Conservation (phyloP, 2,113 vertebrate species). For the Epinephelus fuscoguttatus region DNA sequence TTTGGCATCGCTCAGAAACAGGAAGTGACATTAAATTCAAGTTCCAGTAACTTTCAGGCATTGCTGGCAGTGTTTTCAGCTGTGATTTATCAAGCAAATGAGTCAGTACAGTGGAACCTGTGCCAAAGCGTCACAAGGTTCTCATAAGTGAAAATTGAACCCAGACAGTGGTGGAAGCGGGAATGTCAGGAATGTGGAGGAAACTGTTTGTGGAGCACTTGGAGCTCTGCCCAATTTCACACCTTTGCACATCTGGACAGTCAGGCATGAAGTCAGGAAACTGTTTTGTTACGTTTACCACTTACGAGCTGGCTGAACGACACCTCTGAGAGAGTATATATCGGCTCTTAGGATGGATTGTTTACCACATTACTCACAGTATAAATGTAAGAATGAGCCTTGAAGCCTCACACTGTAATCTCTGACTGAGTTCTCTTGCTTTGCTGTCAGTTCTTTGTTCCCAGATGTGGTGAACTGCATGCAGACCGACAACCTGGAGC, state of each 20-base stretch:
- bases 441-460: constrained; percentile 90
- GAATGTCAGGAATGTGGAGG: neutral
- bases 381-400: neutral
- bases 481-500: constrained; percentile 98
- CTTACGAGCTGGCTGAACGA: neutral
- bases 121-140: neutral
- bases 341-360: neutral
- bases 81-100: neutral
- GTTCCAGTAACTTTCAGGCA: neutral
- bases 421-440: constrained; percentile 10
- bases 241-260: neutral
- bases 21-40: neutral
- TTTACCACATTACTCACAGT: neutral
- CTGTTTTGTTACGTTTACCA: neutral
- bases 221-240: neutral
- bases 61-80: neutral
- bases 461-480: constrained; percentile 99
- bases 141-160: neutral
- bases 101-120: neutral
- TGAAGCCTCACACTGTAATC: neutral
- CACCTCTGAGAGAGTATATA: neutral
- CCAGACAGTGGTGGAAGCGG: neutral
- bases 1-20: no score
- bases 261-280: neutral
- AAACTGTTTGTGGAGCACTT: neutral